Evolutionary conservation across 2,888 invertebrate species (phyloP).

Genomic region (Amblyteles armatorius): DNA sequence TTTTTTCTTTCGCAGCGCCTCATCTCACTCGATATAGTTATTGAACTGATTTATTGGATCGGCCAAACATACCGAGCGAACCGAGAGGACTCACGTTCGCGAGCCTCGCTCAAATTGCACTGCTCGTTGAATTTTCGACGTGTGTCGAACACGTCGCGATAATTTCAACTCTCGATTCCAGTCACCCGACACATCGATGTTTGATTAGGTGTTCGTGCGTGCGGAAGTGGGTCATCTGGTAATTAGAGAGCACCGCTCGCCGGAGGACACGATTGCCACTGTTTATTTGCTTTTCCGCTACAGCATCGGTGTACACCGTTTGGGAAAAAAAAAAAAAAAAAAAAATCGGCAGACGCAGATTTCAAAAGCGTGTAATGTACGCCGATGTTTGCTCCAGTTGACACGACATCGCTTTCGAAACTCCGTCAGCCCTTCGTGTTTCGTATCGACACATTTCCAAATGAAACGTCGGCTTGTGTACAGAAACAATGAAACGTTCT

Average conservation of each 20-base stretch:
- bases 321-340: background rate
- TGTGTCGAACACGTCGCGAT: constrained; percentile 64
- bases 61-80: constrained; percentile 16
- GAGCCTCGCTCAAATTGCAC: constrained; percentile 35
- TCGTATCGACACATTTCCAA: background rate
- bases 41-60: constrained; percentile 62
- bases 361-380: constrained; percentile 17
- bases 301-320: constrained; percentile 16
- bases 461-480: background rate
- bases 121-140: constrained; percentile 65
- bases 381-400: constrained; percentile 23
- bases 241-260: constrained; percentile 62
- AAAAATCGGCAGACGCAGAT: constrained; percentile 41
- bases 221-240: constrained; percentile 65
- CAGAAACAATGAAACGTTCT: background rate
- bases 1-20: constrained; percentile 26
- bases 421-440: background rate
- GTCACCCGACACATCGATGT: constrained; percentile 52
- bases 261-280: constrained; percentile 47
- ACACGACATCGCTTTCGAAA: constrained; percentile 25
- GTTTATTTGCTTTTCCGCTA: constrained; percentile 51
- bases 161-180: constrained; percentile 64
- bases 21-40: constrained; percentile 43
- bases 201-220: constrained; percentile 66
- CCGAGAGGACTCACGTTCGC: constrained; percentile 2